Evolutionary conservation across 1,140 invertebrate species (phyloP).

Genomic region (Eupristina koningsbergeri): DNA sequence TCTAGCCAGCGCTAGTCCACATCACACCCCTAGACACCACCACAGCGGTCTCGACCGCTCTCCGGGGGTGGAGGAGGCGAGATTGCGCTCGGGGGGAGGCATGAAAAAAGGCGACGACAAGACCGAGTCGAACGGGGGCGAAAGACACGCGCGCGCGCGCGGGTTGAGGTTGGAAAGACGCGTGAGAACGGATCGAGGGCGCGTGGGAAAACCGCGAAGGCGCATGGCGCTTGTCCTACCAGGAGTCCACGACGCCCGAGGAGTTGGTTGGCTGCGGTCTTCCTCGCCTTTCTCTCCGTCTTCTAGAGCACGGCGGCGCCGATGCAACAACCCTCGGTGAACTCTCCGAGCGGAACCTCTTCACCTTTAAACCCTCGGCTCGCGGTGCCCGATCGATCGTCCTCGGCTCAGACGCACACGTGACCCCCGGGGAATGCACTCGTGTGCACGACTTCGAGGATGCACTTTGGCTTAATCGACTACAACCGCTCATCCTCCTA

Average conservation of each 20-base stretch:
- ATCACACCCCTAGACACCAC: no score
- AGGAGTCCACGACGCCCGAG: slow-evolving; percentile 61
- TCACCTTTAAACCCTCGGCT: neutral
- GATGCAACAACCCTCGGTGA: slow-evolving; percentile 1
- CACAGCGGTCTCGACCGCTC: no score
- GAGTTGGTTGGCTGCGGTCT: slow-evolving; percentile 46
- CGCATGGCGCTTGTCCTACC: slow-evolving; percentile 70
- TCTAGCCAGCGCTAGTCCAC: no score
- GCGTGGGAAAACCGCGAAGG: slow-evolving; percentile 72
- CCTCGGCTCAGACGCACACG: neutral
- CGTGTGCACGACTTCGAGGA: neutral
- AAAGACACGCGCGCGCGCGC: slow-evolving; percentile 31
- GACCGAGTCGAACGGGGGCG: neutral
- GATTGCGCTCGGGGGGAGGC: no score
- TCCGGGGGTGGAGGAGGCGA: no score
- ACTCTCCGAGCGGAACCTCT: neutral
- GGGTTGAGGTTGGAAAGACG: slow-evolving; percentile 53
- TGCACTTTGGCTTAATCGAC: neutral
- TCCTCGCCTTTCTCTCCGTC: neutral
- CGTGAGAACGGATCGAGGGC: slow-evolving; percentile 69
- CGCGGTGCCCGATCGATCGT: no score
- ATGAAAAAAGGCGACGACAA: neutral
- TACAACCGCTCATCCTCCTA: neutral
- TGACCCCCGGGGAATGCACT: no score
- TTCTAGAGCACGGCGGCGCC: no score